phyloP scores from a whole-genome alignment of 2,888 invertebrate species.

The Plusia festucae region DNA sequence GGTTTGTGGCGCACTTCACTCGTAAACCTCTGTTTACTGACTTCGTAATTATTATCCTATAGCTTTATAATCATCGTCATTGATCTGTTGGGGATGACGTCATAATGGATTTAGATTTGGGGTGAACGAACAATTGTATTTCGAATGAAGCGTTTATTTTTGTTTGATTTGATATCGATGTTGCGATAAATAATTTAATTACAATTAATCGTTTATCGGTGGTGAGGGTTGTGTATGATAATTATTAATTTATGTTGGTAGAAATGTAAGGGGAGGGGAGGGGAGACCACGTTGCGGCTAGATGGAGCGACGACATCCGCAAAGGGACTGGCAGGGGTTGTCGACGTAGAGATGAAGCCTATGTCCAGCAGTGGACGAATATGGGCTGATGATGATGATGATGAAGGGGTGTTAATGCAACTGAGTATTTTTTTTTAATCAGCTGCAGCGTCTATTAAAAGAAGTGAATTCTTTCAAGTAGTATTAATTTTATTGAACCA shows the following conservation, averaged over 20 bases:
- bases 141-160: background rate
- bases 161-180: background rate
- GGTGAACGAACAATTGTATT: background rate
- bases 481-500: no score
- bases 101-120: constrained; percentile 6
- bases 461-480: no score
- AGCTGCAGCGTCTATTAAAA: no score
- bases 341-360: no score
- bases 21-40: constrained; percentile 65
- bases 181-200: background rate
- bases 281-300: no score
- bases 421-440: no score
- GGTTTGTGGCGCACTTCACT: constrained; percentile 62
- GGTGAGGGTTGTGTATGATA: background rate
- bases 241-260: background rate
- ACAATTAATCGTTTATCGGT: background rate
- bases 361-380: no score
- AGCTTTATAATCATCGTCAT: constrained; percentile 48
- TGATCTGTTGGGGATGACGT: constrained; percentile 22
- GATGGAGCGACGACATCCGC: no score
- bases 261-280: no score
- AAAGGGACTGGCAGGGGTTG: no score
- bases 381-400: no score
- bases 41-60: constrained; percentile 61
- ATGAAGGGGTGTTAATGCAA: no score